Conservation (phyloP, 2,888 invertebrate species). For the Crematogaster levior region DNA sequence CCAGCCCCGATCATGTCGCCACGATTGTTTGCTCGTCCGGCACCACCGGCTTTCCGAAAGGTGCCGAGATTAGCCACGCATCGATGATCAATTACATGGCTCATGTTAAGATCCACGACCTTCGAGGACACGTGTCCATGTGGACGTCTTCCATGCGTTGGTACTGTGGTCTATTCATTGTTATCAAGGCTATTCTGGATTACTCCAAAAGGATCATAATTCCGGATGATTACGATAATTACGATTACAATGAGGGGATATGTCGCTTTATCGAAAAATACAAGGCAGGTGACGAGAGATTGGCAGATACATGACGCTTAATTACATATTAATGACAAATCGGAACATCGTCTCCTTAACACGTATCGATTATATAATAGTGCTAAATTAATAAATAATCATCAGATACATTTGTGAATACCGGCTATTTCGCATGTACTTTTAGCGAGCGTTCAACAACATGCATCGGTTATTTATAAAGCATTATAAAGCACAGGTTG, state of each 20-base stretch:
- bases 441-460: neutral
- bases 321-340: constrained; percentile 12
- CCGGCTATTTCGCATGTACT: neutral
- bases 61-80: constrained; percentile 65
- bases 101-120: constrained; percentile 37
- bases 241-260: constrained; percentile 56
- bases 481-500: neutral
- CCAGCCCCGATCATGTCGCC: constrained; percentile 59
- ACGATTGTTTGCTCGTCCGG: constrained; percentile 74
- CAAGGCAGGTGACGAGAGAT: constrained; percentile 52
- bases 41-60: constrained; percentile 73
- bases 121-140: constrained; percentile 52
- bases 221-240: constrained; percentile 61
- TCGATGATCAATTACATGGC: constrained; percentile 61
- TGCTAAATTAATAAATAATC: neutral
- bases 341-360: neutral
- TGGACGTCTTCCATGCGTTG: constrained; percentile 71
- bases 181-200: constrained; percentile 55
- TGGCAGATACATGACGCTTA: neutral
- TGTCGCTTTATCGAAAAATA: constrained; percentile 68
- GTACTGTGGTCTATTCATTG: constrained; percentile 61
- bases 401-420: neutral
- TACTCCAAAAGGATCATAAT: constrained; percentile 61
- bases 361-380: neutral
- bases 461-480: constrained; percentile 6